A percentile compares a stretch with the other conserved stretches of the same genome.
Evolutionary conservation across 2,797 vertebrate species (phyloP).

Genomic region (Chlorospingus semifuscus): DNA sequence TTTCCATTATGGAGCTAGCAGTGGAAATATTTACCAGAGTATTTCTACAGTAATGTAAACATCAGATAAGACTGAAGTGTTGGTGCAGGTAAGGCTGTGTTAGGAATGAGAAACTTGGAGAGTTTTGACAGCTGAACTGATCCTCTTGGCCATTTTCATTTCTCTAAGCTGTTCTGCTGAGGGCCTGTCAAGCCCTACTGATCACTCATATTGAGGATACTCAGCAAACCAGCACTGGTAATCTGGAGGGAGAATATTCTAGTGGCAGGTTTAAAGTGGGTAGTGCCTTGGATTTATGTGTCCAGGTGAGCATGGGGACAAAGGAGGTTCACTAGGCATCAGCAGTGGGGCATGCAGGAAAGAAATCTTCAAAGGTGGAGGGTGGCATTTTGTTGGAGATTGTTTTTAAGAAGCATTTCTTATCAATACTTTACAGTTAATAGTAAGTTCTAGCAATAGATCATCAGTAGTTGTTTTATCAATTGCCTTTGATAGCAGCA

Average conservation of each 20-base stretch:
- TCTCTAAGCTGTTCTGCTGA: neutral
- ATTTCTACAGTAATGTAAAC: neutral
- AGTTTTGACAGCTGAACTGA: neutral
- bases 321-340: neutral
- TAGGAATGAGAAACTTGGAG: neutral
- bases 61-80: neutral
- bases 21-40: neutral
- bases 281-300: neutral
- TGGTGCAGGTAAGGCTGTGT: neutral
- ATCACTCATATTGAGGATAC: neutral
- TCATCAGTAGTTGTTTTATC: neutral
- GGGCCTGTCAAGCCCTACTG: neutral
- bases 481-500: neutral
- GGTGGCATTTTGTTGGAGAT: neutral
- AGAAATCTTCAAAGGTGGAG: neutral
- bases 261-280: neutral
- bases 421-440: neutral
- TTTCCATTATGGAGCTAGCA: neutral
- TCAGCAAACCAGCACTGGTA: neutral
- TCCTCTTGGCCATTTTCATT: neutral
- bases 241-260: neutral
- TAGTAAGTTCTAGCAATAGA: neutral
- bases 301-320: neutral
- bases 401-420: neutral
- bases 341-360: neutral